These are phyloP conservation scores for Sebastes wilsoni DNA, from an alignment of 2,797 vertebrate species.

Conservation along the genomic window DNA sequence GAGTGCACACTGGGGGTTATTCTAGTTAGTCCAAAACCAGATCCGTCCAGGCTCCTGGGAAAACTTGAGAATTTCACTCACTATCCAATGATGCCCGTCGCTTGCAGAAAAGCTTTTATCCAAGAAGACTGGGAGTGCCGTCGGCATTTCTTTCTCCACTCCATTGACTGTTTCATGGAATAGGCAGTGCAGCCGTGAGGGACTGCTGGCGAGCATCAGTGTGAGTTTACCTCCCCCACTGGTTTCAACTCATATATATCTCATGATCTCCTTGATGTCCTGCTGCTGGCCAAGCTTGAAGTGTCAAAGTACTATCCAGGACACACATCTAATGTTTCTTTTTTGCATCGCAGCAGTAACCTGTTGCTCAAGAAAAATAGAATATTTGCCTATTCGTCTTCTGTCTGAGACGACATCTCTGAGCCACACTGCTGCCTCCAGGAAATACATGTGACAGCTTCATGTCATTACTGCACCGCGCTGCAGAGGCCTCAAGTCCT, in stretches of 20 bases:
- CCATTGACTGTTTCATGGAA: conserved; percentile 46
- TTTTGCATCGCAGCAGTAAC: conserved; percentile 4
- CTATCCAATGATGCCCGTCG: conserved; percentile 42
- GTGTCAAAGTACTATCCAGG: not conserved
- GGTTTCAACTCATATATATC: conserved; percentile 8
- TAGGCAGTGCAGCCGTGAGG: conserved; percentile 24
- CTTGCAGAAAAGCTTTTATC: conserved; percentile 41
- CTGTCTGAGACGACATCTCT: not conserved
- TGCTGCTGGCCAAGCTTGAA: conserved; percentile 22
- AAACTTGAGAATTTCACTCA: conserved; percentile 25
- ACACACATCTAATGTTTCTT: not conserved
- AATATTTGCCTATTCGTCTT: conserved; percentile 3
- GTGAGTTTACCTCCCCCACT: not conserved
- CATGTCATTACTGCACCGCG: not conserved
- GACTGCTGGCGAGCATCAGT: conserved; percentile 30
- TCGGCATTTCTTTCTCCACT: conserved; percentile 29
- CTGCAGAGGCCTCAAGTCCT: not conserved
- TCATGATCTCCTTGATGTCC: conserved; percentile 16
- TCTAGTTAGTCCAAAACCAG: conserved; percentile 32
- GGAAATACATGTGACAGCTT: conserved; percentile 22
- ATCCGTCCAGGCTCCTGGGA: conserved; percentile 26
- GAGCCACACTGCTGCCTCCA: conserved; percentile 7
- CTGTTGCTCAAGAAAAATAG: conserved; percentile 12
- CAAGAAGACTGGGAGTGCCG: conserved; percentile 28
- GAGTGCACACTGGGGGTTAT: conserved; percentile 40